These are phyloP conservation scores for Anolis apletophallus DNA, from an alignment of 2,797 vertebrate genomes.

Conservation along the genomic window DNA sequence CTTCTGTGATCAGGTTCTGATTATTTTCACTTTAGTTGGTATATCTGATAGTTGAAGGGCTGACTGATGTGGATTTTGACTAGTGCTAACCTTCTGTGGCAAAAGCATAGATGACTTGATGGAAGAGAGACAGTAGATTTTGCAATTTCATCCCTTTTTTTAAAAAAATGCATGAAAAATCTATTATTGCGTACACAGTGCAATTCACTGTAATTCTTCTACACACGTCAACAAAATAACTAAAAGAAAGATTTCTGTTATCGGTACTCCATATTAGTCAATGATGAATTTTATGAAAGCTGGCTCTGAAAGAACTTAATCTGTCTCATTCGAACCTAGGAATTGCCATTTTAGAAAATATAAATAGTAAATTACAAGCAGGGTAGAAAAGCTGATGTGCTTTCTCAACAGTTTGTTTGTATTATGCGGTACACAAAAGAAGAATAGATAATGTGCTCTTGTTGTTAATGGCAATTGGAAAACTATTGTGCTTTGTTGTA, in stretches of 20 bases:
- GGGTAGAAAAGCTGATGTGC: conserved; percentile 29
- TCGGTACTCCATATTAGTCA: conserved; percentile 30
- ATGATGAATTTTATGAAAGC: conserved; percentile 4
- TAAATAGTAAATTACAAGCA: conserved; percentile 27
- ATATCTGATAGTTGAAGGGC: conserved; percentile 41
- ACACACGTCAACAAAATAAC: conserved; percentile 35
- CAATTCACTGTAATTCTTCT: conserved; percentile 22
- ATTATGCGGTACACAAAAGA: conserved; percentile 16
- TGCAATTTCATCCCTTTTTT: conserved; percentile 29
- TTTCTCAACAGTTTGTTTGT: conserved; percentile 33
- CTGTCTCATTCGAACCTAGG: conserved; percentile 37
- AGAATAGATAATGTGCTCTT: conserved; percentile 55
- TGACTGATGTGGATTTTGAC: conserved; percentile 23
- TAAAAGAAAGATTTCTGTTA: conserved; percentile 46
- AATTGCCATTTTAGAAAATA: conserved; percentile 30
- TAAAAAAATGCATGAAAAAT: conserved; percentile 37
- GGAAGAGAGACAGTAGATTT: conserved; percentile 33
- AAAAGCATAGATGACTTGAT: background rate
- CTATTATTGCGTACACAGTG: background rate
- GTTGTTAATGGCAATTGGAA: background rate
- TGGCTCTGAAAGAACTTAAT: conserved; percentile 22
- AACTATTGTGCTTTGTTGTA: background rate
- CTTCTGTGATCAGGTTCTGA: conserved; percentile 35
- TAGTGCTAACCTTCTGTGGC: conserved; percentile 5
- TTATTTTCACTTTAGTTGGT: conserved; percentile 39